Conservation (phyloP, 2,113 vertebrate genomes). For the Oreocharis arfaki region DNA sequence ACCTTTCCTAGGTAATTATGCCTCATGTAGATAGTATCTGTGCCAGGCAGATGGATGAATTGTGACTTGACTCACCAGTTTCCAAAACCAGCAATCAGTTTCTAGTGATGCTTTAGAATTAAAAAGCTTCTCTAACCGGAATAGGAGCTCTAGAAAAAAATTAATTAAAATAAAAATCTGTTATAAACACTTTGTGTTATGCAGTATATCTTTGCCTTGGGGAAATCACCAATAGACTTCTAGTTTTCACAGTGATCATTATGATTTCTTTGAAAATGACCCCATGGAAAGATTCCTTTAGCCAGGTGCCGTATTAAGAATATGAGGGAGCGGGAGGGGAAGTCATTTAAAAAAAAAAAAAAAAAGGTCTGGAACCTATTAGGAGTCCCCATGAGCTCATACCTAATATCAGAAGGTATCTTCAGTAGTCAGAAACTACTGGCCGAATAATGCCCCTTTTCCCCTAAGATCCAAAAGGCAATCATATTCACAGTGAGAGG, state of each 20-base stretch:
- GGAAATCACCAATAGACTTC: neutral
- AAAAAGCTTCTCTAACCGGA: neutral
- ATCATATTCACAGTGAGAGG: neutral
- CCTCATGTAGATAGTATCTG: neutral
- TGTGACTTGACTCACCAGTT: neutral
- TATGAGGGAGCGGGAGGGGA: neutral
- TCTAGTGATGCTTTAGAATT: neutral
- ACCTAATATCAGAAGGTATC: conserved; percentile 21
- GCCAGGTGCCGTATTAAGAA: neutral
- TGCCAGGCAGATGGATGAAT: neutral
- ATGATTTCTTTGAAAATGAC: conserved; percentile 36
- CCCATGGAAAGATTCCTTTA: conserved; percentile 34
- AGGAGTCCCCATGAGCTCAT: neutral
- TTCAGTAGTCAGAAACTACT: neutral
- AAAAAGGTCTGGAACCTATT: neutral
- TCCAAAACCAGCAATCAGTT: neutral
- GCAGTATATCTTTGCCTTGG: conserved; percentile 27
- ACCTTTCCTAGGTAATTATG: conserved; percentile 2
- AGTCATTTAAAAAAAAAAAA: neutral
- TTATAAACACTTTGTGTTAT: conserved; percentile 1
- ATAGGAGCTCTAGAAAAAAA: neutral
- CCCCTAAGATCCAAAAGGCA: neutral
- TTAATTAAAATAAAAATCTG: conserved; percentile 37
- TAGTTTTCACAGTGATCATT: conserved; percentile 7
- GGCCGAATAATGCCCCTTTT: neutral